A percentile compares a stretch with the other conserved stretches of the same genome.
Evolutionary conservation across 2,888 invertebrate species (phyloP).

Genomic region (Chesias legatella): DNA sequence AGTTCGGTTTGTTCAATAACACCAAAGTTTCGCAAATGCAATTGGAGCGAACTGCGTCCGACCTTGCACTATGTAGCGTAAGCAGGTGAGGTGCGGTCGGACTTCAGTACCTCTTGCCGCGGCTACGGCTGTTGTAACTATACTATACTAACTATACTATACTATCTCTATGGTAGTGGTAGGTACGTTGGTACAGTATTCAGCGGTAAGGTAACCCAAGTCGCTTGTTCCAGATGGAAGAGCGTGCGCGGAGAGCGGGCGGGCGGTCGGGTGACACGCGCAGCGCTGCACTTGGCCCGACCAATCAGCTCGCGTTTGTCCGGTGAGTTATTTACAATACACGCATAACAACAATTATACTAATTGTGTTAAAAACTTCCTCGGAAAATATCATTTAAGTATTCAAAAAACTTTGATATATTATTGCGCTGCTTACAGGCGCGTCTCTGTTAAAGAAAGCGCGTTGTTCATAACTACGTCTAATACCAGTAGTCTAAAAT

Average conservation of each 20-base stretch:
- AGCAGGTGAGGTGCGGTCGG: constrained; percentile 34
- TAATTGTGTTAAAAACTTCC: constrained; percentile 1
- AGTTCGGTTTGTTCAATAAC: neutral
- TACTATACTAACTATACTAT: constrained; percentile 3
- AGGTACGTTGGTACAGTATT: constrained; percentile 5
- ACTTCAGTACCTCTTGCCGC: constrained; percentile 5
- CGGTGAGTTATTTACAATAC: constrained; percentile 49
- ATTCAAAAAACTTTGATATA: no score
- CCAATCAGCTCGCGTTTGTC: constrained; percentile 51
- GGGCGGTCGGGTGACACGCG: constrained; percentile 67
- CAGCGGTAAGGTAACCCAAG: constrained; percentile 58
- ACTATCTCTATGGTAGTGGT: constrained; percentile 6
- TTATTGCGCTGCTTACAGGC: no score
- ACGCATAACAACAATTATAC: constrained; percentile 4
- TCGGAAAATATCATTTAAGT: no score
- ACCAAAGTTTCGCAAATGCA: constrained; percentile 8
- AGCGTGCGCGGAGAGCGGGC: constrained; percentile 61
- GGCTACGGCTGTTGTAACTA: neutral
- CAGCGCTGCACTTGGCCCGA: constrained; percentile 51
- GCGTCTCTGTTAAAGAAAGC: no score
- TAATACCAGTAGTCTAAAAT: no score
- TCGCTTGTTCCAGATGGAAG: constrained; percentile 71
- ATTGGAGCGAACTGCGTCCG: constrained; percentile 15
- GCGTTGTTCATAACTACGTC: no score
- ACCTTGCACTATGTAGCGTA: constrained; percentile 29